These are phyloP conservation scores for Aphelenchoides besseyi DNA, from an alignment of 1,140 invertebrate species.

Conservation along the genomic window DNA sequence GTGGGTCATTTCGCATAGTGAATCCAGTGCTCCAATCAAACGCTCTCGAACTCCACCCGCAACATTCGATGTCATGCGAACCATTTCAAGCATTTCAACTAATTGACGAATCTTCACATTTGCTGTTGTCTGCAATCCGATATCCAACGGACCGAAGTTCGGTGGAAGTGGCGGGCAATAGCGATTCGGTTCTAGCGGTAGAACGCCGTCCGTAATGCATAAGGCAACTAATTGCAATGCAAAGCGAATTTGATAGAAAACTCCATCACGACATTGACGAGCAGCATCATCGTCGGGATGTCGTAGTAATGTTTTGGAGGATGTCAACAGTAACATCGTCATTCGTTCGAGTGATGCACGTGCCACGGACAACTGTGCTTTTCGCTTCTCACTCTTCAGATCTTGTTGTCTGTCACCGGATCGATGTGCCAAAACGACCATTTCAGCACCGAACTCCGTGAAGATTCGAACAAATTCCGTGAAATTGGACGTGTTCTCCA, in stretches of 20 bases:
- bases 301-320: slow-evolving; percentile 80
- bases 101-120: slow-evolving; percentile 77
- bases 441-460: slow-evolving; percentile 93
- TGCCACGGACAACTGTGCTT: slow-evolving; percentile 84
- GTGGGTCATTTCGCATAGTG: slow-evolving; percentile 87
- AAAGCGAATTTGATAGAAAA: slow-evolving; percentile 80
- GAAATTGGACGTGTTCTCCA: slow-evolving; percentile 92
- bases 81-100: slow-evolving; percentile 66
- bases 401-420: slow-evolving; percentile 71
- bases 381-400: slow-evolving; percentile 85
- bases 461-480: slow-evolving; percentile 98
- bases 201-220: slow-evolving; percentile 87
- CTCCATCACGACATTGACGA: slow-evolving; percentile 88
- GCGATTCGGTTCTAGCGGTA: slow-evolving; percentile 63
- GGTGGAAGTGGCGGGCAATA: slow-evolving; percentile 49
- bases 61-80: slow-evolving; percentile 69
- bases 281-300: slow-evolving; percentile 89
- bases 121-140: slow-evolving; percentile 69
- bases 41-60: slow-evolving; percentile 66
- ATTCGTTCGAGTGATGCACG: slow-evolving; percentile 75
- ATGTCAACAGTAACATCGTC: slow-evolving; percentile 94
- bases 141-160: slow-evolving; percentile 58
- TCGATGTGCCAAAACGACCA: slow-evolving; percentile 93
- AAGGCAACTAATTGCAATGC: slow-evolving; percentile 96
- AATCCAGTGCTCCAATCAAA: slow-evolving; percentile 77